Evolutionary conservation across 2,113 vertebrate genomes (phyloP).

Genomic region (Marmota flaviventris): DNA sequence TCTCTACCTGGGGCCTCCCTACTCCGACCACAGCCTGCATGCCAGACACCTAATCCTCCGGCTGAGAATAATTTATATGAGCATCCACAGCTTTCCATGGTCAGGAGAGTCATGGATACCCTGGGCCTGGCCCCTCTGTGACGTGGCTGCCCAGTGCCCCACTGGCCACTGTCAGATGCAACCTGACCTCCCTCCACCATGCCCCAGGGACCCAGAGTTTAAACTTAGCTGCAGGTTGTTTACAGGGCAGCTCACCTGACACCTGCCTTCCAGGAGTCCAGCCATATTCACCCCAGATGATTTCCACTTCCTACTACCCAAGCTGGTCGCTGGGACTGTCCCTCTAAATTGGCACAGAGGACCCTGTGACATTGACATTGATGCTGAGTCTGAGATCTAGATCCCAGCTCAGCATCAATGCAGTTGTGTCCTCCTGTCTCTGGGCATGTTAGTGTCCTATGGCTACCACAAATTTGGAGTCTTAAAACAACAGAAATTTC

Average conservation of each 20-base stretch:
- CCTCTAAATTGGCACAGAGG: not conserved
- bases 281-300: conserved; percentile 7
- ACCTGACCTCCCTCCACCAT: conserved; percentile 81
- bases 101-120: conserved; percentile 83
- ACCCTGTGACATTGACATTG: not conserved
- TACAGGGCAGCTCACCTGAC: conserved; percentile 76
- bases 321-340: not conserved
- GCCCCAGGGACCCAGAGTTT: conserved; percentile 87
- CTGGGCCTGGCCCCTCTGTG: conserved; percentile 69
- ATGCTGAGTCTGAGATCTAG: not conserved
- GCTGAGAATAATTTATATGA: conserved; percentile 87
- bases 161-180: conserved; percentile 85
- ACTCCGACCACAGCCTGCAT: conserved; percentile 31
- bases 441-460: not conserved
- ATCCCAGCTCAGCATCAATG: not conserved
- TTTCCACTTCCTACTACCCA: not conserved
- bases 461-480: not conserved
- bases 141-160: conserved; percentile 80
- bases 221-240: conserved; percentile 87
- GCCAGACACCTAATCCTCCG: conserved; percentile 83
- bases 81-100: conserved; percentile 83
- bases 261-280: conserved; percentile 79
- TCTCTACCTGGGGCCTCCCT: not conserved
- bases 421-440: not conserved
- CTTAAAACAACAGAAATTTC: not conserved